phyloP scores from a whole-genome alignment of 2,113 vertebrate species.

The Perca flavescens region DNA sequence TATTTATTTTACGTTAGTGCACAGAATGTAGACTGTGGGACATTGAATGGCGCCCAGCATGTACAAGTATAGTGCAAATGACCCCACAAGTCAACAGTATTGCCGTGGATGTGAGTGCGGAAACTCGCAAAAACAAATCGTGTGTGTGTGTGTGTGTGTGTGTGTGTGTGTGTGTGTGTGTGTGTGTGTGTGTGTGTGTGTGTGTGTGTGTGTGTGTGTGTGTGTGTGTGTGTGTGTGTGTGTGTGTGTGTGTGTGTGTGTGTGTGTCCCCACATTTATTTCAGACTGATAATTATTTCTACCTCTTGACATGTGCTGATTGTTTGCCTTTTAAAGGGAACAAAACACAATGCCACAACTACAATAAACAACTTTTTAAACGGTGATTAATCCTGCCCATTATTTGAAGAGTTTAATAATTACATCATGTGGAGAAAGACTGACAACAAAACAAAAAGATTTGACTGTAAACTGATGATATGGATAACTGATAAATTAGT shows the following conservation, averaged over 20 bases:
- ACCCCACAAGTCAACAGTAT: conserved; percentile 27
- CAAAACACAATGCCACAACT: conserved; percentile 66
- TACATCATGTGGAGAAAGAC: neutral
- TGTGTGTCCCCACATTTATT: conserved; percentile 27
- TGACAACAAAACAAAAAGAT: neutral
- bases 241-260: conserved; percentile 17
- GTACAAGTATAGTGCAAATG: conserved; percentile 25
- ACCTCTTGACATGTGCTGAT: conserved; percentile 81
- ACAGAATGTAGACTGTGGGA: neutral
- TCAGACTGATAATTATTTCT: conserved; percentile 74
- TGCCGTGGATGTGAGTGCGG: conserved; percentile 23
- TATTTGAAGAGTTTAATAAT: neutral
- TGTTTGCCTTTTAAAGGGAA: conserved; percentile 66
- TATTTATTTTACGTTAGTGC: conserved; percentile 68
- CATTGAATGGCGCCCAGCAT: conserved; percentile 15
- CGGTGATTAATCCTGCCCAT: neutral
- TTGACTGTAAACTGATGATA: neutral
- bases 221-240: conserved; percentile 21
- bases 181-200: conserved; percentile 16
- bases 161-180: conserved; percentile 3
- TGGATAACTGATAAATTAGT: neutral
- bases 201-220: neutral
- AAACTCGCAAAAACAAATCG: neutral
- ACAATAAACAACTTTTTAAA: conserved; percentile 80
- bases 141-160: conserved; percentile 17